phyloP scores from a whole-genome alignment of 2,888 invertebrate genomes.

The Cataglyphis altisquamis region DNA sequence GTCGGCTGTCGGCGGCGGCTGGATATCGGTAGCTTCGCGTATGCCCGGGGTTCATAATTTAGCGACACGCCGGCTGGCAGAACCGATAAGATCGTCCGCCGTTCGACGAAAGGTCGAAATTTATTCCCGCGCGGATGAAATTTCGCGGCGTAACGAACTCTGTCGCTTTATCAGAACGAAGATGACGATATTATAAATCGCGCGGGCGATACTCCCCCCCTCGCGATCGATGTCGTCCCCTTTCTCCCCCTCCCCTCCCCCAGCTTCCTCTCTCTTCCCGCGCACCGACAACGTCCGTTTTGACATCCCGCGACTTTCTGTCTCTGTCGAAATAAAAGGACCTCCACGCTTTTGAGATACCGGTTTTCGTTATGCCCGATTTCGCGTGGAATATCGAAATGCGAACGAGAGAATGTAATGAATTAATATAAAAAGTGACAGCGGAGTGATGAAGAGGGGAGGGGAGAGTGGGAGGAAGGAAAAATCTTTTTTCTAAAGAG shows the following conservation, averaged over 20 bases:
- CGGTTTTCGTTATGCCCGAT: conserved; percentile 28
- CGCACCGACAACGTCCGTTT: conserved; percentile 39
- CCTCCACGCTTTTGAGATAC: conserved; percentile 17
- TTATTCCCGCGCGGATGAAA: conserved; percentile 52
- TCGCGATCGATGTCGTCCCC: conserved; percentile 28
- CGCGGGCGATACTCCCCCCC: neutral
- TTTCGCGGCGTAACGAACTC: conserved; percentile 56
- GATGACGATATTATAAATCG: conserved; percentile 52
- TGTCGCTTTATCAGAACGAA: conserved; percentile 54
- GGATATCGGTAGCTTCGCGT: conserved; percentile 46
- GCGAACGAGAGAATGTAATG: conserved; percentile 34
- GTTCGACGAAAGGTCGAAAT: conserved; percentile 52
- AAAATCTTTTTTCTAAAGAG: conserved; percentile 1
- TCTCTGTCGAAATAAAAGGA: conserved; percentile 36
- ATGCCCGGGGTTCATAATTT: conserved; percentile 46
- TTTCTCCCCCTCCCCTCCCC: neutral
- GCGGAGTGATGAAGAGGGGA: neutral
- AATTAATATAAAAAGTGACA: conserved; percentile 40
- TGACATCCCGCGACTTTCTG: conserved; percentile 40
- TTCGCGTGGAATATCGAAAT: conserved; percentile 31
- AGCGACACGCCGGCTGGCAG: conserved; percentile 37
- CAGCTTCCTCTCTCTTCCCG: neutral
- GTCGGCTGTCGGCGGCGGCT: neutral
- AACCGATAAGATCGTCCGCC: conserved; percentile 45
- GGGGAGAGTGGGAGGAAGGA: neutral